These are phyloP conservation scores for Gymnodraco acuticeps DNA, from an alignment of 2,797 vertebrate genomes.

Conservation along the genomic window DNA sequence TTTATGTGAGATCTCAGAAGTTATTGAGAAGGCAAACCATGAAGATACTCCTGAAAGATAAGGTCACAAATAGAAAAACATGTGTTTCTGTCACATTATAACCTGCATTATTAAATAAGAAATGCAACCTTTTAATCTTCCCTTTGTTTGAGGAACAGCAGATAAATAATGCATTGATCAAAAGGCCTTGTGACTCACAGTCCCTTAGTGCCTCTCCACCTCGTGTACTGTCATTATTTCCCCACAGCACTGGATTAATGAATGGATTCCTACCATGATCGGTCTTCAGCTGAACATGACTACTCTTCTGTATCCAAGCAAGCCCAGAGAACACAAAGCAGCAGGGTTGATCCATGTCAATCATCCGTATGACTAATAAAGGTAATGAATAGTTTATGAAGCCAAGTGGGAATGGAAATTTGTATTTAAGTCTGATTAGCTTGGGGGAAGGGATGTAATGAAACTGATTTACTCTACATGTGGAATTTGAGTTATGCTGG, in stretches of 20 bases:
- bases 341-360: constrained; percentile 51
- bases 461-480: constrained; percentile 20
- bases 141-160: constrained; percentile 12
- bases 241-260: constrained; percentile 27
- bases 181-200: constrained; percentile 38
- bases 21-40: constrained; percentile 21
- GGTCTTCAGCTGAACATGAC: constrained; percentile 32
- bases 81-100: constrained; percentile 54
- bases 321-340: constrained; percentile 35
- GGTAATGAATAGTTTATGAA: constrained; percentile 59
- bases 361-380: constrained; percentile 43
- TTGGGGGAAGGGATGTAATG: constrained; percentile 3
- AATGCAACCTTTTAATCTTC: constrained; percentile 37
- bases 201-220: constrained; percentile 30
- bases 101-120: constrained; percentile 46
- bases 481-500: constrained; percentile 23
- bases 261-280: constrained; percentile 43
- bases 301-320: constrained; percentile 22
- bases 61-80: constrained; percentile 23
- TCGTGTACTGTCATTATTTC: constrained; percentile 47
- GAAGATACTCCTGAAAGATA: constrained; percentile 13
- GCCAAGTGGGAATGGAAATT: constrained; percentile 35
- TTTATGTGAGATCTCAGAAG: constrained; percentile 24
- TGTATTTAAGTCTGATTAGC: constrained; percentile 20
- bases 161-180: constrained; percentile 58